Evolutionary conservation across 1,140 invertebrate species (phyloP).

Genomic region (Drosophila ananassae): DNA sequence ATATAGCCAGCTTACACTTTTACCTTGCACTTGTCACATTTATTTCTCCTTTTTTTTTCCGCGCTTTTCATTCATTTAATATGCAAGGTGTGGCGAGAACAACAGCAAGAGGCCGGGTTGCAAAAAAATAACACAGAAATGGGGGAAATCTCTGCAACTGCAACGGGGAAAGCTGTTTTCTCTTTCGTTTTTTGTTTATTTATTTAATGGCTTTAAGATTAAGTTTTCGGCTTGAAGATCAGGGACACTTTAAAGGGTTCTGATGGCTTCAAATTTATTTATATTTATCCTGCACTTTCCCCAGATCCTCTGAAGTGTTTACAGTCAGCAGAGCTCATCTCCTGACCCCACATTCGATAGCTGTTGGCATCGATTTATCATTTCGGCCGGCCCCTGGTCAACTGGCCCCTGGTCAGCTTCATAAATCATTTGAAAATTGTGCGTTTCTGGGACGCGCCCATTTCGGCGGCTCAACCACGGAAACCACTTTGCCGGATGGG

Average conservation of each 20-base stretch:
- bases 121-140: neutral
- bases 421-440: constrained; percentile 67
- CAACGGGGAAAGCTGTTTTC: constrained; percentile 15
- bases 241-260: neutral
- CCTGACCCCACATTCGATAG: constrained; percentile 9
- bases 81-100: constrained; percentile 41
- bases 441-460: constrained; percentile 41
- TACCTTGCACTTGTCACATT: constrained; percentile 73
- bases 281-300: neutral
- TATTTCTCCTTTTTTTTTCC: constrained; percentile 39
- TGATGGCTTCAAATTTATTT: too few species aligned
- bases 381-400: constrained; percentile 15
- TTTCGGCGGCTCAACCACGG: constrained; percentile 31
- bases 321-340: neutral
- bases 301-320: neutral
- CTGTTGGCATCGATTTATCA: constrained; percentile 29
- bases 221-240: neutral
- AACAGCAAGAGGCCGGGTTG: constrained; percentile 6
- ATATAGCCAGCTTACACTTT: constrained; percentile 60
- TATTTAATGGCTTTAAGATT: constrained; percentile 26
- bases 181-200: neutral
- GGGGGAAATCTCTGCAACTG: constrained; percentile 33
- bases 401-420: constrained; percentile 13
- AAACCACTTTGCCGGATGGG: constrained; percentile 29
- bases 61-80: constrained; percentile 38